These are phyloP conservation scores for Podargus strigoides DNA, from an alignment of 2,797 vertebrate species.

Conservation along the genomic window DNA sequence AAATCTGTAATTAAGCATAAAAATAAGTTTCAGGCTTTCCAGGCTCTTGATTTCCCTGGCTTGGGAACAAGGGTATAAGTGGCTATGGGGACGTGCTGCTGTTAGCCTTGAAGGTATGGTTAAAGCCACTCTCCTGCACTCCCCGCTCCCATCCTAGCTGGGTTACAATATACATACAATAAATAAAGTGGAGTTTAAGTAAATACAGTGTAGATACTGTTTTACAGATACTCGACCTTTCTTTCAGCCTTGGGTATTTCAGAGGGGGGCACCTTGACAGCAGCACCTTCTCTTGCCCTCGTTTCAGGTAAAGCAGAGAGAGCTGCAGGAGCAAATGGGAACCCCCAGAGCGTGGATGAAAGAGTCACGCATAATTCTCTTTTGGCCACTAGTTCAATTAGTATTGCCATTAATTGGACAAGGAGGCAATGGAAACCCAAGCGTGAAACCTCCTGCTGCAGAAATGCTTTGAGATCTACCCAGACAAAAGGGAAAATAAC, in stretches of 20 bases:
- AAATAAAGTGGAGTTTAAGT: not conserved
- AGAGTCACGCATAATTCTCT: not conserved
- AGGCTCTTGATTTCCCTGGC: not conserved
- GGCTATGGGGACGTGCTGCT: fast-evolving
- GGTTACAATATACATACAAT: not conserved
- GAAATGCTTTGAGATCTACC: not conserved
- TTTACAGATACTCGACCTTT: not conserved
- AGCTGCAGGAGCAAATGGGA: not conserved
- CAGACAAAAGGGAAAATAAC: not conserved
- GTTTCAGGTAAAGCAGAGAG: not conserved
- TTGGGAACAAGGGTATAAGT: not conserved
- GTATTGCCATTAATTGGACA: not conserved
- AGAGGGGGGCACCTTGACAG: not conserved
- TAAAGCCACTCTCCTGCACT: not conserved
- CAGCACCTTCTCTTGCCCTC: not conserved
- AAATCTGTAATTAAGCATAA: not conserved
- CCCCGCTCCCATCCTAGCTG: not conserved
- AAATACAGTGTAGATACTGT: not conserved
- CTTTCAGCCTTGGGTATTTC: not conserved
- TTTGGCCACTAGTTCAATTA: not conserved
- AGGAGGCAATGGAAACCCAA: not conserved
- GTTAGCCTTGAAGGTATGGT: not conserved
- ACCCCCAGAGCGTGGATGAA: not conserved
- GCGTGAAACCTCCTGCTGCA: not conserved
- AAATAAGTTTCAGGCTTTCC: not conserved